Percentiles rank a stretch among this genome's conserved stretches.
Conservation (phyloP, 1,140 invertebrate species). For the Stegodyphus mimosarum region DNA sequence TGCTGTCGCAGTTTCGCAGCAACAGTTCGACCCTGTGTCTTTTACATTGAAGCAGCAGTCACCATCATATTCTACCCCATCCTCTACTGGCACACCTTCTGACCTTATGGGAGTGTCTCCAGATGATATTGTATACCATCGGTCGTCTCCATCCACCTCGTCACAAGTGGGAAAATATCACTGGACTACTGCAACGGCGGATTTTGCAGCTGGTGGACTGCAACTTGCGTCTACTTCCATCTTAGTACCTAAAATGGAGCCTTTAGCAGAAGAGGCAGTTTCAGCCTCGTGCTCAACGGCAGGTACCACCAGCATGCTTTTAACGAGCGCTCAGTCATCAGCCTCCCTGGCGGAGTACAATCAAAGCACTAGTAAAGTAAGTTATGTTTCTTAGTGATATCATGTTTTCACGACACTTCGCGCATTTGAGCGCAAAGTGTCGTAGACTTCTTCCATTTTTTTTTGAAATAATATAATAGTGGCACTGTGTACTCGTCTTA, state of each 20-base stretch:
- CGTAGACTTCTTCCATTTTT: no score
- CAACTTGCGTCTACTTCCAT: background rate
- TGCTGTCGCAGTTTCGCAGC: slow-evolving; percentile 40
- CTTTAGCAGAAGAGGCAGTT: background rate
- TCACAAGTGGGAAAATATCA: slow-evolving; percentile 18
- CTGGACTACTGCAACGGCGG: slow-evolving; percentile 10
- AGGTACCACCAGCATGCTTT: slow-evolving; percentile 22
- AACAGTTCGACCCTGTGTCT: slow-evolving; percentile 52
- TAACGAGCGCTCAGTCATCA: slow-evolving; percentile 18
- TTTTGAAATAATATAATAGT: no score
- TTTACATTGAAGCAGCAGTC: slow-evolving; percentile 48
- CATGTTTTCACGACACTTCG: background rate
- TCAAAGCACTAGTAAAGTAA: slow-evolving; percentile 87
- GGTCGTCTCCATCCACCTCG: slow-evolving; percentile 20
- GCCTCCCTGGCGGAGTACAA: slow-evolving; percentile 92
- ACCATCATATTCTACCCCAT: slow-evolving; percentile 31
- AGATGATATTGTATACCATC: slow-evolving; percentile 46
- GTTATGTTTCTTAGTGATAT: background rate
- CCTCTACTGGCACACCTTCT: slow-evolving; percentile 4
- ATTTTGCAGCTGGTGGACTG: background rate
- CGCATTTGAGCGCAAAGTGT: no score
- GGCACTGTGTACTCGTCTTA: no score
- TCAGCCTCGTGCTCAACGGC: slow-evolving; percentile 6
- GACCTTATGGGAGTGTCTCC: slow-evolving; percentile 46
- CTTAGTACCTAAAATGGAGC: slow-evolving; percentile 53